Evolutionary conservation across 2,113 vertebrate genomes (phyloP).

Genomic region (Carassius carassius): DNA sequence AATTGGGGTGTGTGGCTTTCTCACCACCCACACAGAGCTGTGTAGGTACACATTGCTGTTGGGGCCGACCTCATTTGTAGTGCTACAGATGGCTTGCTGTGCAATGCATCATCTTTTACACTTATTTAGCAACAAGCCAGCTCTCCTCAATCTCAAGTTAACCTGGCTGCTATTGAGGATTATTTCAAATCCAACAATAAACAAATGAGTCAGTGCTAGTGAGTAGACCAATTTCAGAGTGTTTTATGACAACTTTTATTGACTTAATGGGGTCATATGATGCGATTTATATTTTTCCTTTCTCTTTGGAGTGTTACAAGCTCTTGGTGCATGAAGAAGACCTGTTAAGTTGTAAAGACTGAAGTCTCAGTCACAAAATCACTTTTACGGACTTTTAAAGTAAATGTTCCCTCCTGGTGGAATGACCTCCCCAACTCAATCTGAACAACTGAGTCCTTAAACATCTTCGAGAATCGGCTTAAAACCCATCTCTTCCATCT

Average conservation of each 20-base stretch:
- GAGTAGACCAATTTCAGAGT: background rate
- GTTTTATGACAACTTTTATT: background rate
- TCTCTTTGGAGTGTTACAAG: too few relatives aligned
- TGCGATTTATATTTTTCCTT: too few relatives aligned
- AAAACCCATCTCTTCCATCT: too few relatives aligned
- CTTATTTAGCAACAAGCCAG: slow-evolving; percentile 27
- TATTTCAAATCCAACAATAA: background rate
- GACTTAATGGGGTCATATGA: too few relatives aligned
- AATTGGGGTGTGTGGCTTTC: background rate
- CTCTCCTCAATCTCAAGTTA: background rate
- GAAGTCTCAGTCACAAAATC: too few relatives aligned
- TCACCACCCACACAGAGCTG: background rate
- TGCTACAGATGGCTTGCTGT: background rate
- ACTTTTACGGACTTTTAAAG: too few relatives aligned
- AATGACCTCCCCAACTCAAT: too few relatives aligned
- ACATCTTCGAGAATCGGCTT: too few relatives aligned
- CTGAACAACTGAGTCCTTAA: too few relatives aligned
- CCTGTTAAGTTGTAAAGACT: too few relatives aligned
- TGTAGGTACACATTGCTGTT: background rate
- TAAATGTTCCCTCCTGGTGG: too few relatives aligned
- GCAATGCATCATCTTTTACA: slow-evolving; percentile 33
- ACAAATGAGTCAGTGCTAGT: slow-evolving; percentile 29
- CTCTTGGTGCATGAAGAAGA: too few relatives aligned
- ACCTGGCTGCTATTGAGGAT: slow-evolving; percentile 12
- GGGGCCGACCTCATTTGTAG: slow-evolving; percentile 1